Conservation (phyloP, 2,888 invertebrate genomes). For the Polydrusus cervinus region DNA sequence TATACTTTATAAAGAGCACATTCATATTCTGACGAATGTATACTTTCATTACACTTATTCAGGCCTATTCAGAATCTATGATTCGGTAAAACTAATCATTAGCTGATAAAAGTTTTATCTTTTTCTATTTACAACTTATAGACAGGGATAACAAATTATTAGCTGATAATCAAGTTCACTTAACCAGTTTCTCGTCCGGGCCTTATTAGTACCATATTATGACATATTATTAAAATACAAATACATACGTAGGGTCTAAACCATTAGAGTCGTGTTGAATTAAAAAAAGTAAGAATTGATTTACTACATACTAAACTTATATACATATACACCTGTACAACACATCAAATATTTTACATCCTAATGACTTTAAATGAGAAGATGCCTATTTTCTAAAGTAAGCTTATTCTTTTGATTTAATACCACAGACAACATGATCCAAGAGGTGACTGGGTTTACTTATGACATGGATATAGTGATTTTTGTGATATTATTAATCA, state of each 20-base stretch:
- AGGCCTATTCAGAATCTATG: too few relatives aligned
- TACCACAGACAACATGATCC: neutral
- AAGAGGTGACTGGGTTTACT: neutral
- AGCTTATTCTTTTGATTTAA: conserved; percentile 11
- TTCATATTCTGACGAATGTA: conserved; percentile 51
- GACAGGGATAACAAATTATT: too few relatives aligned
- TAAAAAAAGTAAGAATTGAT: conserved; percentile 5
- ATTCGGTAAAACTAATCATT: too few relatives aligned
- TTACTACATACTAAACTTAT: conserved; percentile 9
- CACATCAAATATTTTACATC: conserved; percentile 18
- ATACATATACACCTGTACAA: conserved; percentile 15
- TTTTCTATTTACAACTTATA: too few relatives aligned
- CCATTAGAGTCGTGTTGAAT: conserved; percentile 20
- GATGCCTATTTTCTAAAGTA: neutral
- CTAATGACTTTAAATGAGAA: neutral
- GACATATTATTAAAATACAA: conserved; percentile 3
- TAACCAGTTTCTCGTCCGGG: too few relatives aligned
- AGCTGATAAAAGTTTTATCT: too few relatives aligned
- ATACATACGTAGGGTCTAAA: conserved; percentile 13
- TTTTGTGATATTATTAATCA: too few relatives aligned
- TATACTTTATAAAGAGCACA: conserved; percentile 55
- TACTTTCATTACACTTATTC: conserved; percentile 31
- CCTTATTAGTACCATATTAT: neutral
- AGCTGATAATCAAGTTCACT: too few relatives aligned
- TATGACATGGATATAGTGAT: neutral